Base-by-base conservation (phyloP, 2,888 invertebrate species). In the Cetonia aurata region DNA sequence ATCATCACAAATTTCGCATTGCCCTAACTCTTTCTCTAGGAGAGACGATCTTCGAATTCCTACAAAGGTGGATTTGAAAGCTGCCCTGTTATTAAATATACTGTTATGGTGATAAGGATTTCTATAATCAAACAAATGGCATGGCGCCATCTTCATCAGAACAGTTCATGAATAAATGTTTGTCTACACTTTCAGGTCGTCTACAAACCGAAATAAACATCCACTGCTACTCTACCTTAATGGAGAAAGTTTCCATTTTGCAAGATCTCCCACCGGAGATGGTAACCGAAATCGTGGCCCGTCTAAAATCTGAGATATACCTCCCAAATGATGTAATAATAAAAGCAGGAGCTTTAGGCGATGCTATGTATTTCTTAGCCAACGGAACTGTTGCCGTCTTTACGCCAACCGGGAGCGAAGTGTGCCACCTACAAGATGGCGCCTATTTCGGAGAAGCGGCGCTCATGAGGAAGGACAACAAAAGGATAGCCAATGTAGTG, bases 341-440 rank as follows among this genome's bases (percentile, higher is more conserved):
- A 6, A 87, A 88, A 71, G 87, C 88, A 0, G 89, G 89, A 0
- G 86, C 87, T n/a, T 79, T 83, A 15, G 90, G 90, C 0, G 87
- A 89, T 71, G 88, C 88, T 79, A 90, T 91, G 90, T 91, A 87
- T 79, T 91, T 91, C 76, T 83, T 91, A 37, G 86, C 87, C 0
- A 85, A 84, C 55, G 91, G 91, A 9, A 89, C 89, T 0, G 90
- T 91, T 0, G 87, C 88, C 6, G 86, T 90, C 3, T 86, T 86
- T 59, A 89, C 90, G 0, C 82, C 87, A 12, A 88, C 88, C 12
- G 90, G 90, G 25, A 86, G 86, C 75, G 91, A 90, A 85, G 88
- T 79, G 9, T 87, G 88, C 69, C 89, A 88, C 74, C 78, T 89
- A 57, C 87, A 88, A 71, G 90, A 90, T 75, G 90, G 90, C 3